Evolutionary conservation across 1,140 invertebrate species (phyloP), one percentile per base, ranked within the genome.

Genomic region (Dendroctonus ponderosae): DNA sequence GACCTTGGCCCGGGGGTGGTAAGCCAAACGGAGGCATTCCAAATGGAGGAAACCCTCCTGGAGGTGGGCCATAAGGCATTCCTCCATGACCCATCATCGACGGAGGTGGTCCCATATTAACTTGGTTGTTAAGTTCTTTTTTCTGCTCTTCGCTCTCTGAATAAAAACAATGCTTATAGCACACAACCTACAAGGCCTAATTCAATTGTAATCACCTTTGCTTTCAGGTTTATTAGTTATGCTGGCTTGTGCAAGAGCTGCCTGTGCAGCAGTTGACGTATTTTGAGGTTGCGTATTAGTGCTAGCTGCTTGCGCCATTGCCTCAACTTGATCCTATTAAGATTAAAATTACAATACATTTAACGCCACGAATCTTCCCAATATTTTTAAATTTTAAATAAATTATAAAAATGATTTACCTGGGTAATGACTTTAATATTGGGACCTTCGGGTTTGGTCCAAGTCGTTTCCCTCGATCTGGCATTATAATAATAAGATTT

Each of bases 401-500:
- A 58, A 39, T 14, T 48, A 60, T 41, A 5, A 4, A 60, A 49
- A 38, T 57, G 15, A 56, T 37, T n/a, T 54, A 61, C 65, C 51
- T 98, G 96, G 0, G 91, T 89, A 76, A 98, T 90, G 42, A 98
- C 90, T 80, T 96, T 96, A 15, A 94, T 88, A 79, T 89, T 88
- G 66, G 90, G 89, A 71, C 92, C 91, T 75, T 91, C 89, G 9
- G 97, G 97, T 79, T 95, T 93, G 2, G 90, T 95, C 97, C 97
- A 99, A 0, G 94, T 97, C 5, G 97, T 97, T 82, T 99, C 97
- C 72, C 97, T 83, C 0, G 95, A 96, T 66, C 93, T 85, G 9
- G 93, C 91, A 85, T 99, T 96, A 81, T 98, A 99, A 82, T 91
- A 99, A 80, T 99, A 99, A 5, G 87, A 87, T 76, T 97, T 97